These are phyloP conservation scores for Beris chalybata DNA, from an alignment of 2,888 invertebrate species.

Conservation along the genomic window DNA sequence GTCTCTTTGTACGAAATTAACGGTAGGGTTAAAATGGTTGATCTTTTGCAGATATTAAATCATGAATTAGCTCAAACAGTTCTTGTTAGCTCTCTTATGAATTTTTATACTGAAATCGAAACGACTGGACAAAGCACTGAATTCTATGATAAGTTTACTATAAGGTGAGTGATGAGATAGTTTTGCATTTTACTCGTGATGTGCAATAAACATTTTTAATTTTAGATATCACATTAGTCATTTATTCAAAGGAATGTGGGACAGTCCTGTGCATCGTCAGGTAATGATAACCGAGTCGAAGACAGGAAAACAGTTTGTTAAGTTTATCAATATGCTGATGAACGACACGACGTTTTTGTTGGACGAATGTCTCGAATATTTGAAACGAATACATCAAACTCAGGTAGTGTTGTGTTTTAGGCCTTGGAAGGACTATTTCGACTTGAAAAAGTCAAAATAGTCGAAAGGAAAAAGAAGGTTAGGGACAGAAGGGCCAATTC, in stretches of 20 bases:
- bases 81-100: slow-evolving; percentile 90
- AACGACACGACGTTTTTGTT: no score
- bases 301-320: slow-evolving; percentile 89
- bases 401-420: no score
- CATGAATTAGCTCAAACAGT: slow-evolving; percentile 76
- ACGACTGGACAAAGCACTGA: slow-evolving; percentile 97
- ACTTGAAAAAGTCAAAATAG: no score
- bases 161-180: slow-evolving; percentile 64
- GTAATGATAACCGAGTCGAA: slow-evolving; percentile 90
- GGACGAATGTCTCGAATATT: slow-evolving; percentile 93
- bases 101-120: slow-evolving; percentile 98
- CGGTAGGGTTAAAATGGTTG: no score
- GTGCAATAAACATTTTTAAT: slow-evolving; percentile 1
- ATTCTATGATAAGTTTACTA: slow-evolving; percentile 99
- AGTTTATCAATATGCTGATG: slow-evolving; percentile 96
- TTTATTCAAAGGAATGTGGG: slow-evolving; percentile 96
- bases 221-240: slow-evolving; percentile 89
- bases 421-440: no score
- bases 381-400: slow-evolving; percentile 84
- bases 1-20: no score
- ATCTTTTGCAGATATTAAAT: no score
- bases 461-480: no score
- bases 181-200: background rate
- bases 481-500: no score
- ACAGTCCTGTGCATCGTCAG: slow-evolving; percentile 80